Evolutionary conservation across 2,888 invertebrate genomes (phyloP).

Genomic region (Limnephilus rhombicus): DNA sequence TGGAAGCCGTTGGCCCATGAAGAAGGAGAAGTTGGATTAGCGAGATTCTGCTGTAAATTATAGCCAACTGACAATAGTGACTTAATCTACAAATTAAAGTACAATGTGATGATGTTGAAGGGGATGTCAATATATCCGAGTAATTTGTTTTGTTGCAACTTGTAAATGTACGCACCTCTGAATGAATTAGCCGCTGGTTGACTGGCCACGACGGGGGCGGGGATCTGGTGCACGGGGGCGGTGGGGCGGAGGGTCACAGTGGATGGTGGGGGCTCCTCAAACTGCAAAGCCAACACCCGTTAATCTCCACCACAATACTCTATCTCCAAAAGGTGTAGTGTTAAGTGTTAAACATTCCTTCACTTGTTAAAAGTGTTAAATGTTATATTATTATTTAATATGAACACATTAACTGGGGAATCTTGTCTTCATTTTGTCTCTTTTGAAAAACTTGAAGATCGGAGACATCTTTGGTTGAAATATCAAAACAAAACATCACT

Average conservation of each 20-base stretch:
- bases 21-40: neutral
- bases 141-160: too few species aligned
- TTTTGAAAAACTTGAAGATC: neutral
- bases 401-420: neutral
- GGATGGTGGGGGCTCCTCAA: slow-evolving; percentile 81
- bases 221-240: slow-evolving; percentile 86
- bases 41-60: neutral
- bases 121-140: neutral
- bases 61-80: neutral
- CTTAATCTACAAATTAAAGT: neutral
- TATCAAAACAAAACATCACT: neutral
- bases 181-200: slow-evolving; percentile 88
- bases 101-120: neutral
- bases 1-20: neutral
- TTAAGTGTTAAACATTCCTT: neutral
- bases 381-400: neutral
- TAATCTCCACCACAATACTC: neutral
- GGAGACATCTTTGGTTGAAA: neutral
- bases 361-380: neutral
- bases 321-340: neutral
- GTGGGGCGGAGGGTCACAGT: slow-evolving; percentile 85
- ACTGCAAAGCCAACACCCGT: slow-evolving; percentile 64
- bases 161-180: slow-evolving; percentile 75
- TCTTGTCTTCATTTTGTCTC: neutral
- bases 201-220: slow-evolving; percentile 85